These are phyloP conservation scores for Torymus texanus DNA, from an alignment of 2,888 invertebrate species.

Conservation along the genomic window DNA sequence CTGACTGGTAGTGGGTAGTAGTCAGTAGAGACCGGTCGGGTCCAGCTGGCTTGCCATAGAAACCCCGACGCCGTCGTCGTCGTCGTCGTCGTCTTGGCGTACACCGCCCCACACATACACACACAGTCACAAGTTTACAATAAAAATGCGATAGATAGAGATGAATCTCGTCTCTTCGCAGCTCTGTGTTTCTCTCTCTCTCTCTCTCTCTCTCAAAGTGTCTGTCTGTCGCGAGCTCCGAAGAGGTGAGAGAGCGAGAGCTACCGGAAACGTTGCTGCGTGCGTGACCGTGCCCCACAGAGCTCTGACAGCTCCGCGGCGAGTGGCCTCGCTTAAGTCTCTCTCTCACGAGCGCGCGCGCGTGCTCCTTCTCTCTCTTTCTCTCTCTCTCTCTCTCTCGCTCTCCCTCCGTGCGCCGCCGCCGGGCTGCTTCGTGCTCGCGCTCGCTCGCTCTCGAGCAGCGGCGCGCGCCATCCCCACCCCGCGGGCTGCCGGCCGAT, in stretches of 20 bases:
- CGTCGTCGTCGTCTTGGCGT: too few relatives aligned
- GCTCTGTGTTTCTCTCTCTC: too few relatives aligned
- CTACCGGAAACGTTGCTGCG: constrained; percentile 68
- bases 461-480: constrained; percentile 70
- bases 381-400: neutral
- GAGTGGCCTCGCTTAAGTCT: constrained; percentile 76
- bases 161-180: too few relatives aligned
- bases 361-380: constrained; percentile 18
- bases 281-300: constrained; percentile 75
- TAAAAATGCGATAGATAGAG: too few relatives aligned
- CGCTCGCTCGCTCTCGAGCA: constrained; percentile 50
- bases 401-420: constrained; percentile 1
- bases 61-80: constrained; percentile 42
- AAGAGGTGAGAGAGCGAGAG: constrained; percentile 41
- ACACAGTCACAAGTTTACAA: too few relatives aligned
- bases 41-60: constrained; percentile 63
- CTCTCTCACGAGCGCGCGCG: constrained; percentile 54
- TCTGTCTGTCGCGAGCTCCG: constrained; percentile 52
- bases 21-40: constrained; percentile 71
- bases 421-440: constrained; percentile 59
- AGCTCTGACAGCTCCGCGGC: constrained; percentile 75
- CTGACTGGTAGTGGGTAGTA: neutral
- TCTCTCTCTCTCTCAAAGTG: constrained; percentile 19
- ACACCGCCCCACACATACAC: too few relatives aligned
- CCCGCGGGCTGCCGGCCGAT: constrained; percentile 49